Evolutionary conservation across 2,113 vertebrate species (phyloP).

Genomic region (Naja naja): DNA sequence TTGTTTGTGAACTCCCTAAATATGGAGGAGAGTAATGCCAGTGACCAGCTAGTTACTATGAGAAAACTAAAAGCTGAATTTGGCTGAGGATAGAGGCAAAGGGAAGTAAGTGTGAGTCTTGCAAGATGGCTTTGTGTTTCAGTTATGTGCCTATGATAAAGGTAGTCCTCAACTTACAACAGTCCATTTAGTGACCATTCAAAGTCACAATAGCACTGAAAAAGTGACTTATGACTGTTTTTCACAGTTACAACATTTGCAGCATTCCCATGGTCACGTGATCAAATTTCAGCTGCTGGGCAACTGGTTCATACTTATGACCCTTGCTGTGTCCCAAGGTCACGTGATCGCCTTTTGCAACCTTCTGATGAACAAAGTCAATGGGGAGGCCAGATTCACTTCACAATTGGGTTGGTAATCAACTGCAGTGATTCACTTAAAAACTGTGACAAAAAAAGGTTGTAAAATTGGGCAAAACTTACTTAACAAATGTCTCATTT

Average conservation of each 20-base stretch:
- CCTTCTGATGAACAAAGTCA: neutral
- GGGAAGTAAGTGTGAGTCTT: neutral
- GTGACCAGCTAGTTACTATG: neutral
- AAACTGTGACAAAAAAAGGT: neutral
- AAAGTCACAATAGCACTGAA: neutral
- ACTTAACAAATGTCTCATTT: neutral
- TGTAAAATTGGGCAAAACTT: neutral
- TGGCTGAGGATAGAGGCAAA: neutral
- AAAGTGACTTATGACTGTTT: neutral
- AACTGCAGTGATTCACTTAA: neutral
- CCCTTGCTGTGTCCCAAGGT: neutral
- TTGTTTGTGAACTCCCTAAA: neutral
- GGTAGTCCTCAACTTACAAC: neutral
- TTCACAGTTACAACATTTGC: neutral
- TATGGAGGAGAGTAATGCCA: neutral
- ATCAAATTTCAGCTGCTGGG: neutral
- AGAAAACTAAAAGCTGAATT: neutral
- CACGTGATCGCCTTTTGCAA: fast-evolving
- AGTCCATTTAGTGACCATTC: neutral
- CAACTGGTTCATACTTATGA: neutral
- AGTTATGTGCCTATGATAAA: neutral
- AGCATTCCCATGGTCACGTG: neutral
- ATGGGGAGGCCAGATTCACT: neutral
- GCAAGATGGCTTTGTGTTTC: neutral
- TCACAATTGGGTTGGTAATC: neutral